Evolutionary conservation across 2,888 invertebrate species (phyloP).

Genomic region (Hyposoter dolosus): DNA sequence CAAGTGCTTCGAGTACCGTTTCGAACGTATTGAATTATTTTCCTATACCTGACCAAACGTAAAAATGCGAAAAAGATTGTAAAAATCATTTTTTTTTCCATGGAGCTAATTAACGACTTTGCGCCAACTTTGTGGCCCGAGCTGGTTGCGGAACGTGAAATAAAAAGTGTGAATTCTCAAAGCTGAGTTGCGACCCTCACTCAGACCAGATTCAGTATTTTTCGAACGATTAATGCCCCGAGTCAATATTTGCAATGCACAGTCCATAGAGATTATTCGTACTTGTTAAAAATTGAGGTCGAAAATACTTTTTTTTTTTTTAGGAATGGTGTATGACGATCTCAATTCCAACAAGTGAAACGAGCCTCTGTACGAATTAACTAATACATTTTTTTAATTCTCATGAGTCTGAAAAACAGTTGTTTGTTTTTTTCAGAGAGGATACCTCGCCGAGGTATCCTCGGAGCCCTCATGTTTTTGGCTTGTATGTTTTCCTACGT

Average conservation of each 20-base stretch:
- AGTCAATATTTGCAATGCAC: not conserved
- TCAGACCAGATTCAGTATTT: slow-evolving; percentile 30
- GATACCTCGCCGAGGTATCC: slow-evolving; percentile 86
- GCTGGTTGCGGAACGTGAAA: not conserved
- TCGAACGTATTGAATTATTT: not conserved
- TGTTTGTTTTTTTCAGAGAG: slow-evolving; percentile 80
- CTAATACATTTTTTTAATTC: not conserved
- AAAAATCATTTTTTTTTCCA: not conserved
- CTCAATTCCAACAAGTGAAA: not conserved
- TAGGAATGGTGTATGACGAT: not conserved
- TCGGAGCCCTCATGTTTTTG: slow-evolving; percentile 90
- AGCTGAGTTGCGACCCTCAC: not conserved
- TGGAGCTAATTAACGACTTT: not conserved
- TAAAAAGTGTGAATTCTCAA: not conserved
- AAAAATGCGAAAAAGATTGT: not conserved
- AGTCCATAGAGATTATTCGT: slow-evolving; percentile 11
- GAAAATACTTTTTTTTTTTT: slow-evolving; percentile 5
- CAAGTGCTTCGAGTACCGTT: not conserved
- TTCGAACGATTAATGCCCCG: not conserved
- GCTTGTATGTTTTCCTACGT: slow-evolving; percentile 92
- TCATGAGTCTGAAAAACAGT: not conserved
- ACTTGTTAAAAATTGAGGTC: not conserved
- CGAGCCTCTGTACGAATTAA: not conserved
- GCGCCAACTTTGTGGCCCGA: not conserved
- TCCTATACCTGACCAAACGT: not conserved